Base-by-base conservation (phyloP, 2,888 invertebrate species). In the Agrotis exclamationis region DNA sequence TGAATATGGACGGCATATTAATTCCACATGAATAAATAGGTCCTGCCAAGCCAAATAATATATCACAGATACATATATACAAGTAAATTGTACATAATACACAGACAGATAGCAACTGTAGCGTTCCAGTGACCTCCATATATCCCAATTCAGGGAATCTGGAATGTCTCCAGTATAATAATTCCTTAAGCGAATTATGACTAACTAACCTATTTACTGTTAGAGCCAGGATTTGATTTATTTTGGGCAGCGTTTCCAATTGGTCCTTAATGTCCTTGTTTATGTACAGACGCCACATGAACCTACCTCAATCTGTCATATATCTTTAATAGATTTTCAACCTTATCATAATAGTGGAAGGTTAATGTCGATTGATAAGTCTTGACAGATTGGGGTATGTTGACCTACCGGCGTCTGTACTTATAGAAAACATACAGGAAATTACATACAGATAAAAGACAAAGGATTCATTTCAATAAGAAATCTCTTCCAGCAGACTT, bases 161-260 rank as follows among this genome's bases (percentile, higher is more conserved):
- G 83, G 78, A 83, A 69, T 80, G 70, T 76, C 70, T 85, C 83
- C 80, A 84, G 80, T 69, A 70, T 72, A 66, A 78, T 85, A 85
- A 76, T 85, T 64, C 48, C 54, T 50, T 60, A 77, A 57, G 51
- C 68, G 68, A 82, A 67, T 80, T 82, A 72, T 78, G 45, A 59
- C 14, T 60, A 60, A 69, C 14, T 60, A 60, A 69, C 65, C 28
- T 76, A 81, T 62, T 76, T 81, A 58, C 14, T 24, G 24, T 45
- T 20, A 47, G 6, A 44, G 18, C 28, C 28, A 33, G 74, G 50
- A 51, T 72, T 59, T 9, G 51, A n/a, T n/a, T n/a, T n/a, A 44
- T 33, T 75, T 50, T 33, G 51, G 51, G 11, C 14, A 39, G 22
- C 18, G n/a, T 64, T 65, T 44, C n/a, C 3, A 33, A 44, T 56